Evolutionary conservation across 2,888 invertebrate genomes (phyloP).

Genomic region (Apamea monoglypha): DNA sequence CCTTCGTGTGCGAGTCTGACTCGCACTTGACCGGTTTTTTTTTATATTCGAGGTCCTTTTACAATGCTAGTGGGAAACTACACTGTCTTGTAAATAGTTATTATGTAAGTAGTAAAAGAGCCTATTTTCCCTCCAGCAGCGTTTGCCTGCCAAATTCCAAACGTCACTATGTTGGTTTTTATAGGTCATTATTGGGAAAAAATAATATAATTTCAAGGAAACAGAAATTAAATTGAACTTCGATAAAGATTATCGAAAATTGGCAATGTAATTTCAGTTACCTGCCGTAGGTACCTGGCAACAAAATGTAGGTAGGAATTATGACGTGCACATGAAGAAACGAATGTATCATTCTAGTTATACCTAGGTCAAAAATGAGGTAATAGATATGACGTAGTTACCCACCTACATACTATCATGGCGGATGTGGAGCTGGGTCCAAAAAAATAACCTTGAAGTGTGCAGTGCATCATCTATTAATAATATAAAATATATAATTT

Average conservation of each 20-base stretch:
- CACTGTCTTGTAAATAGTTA: neutral
- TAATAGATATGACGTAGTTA: neutral
- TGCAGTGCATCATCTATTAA: neutral
- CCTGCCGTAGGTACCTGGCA: neutral
- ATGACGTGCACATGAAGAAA: neutral
- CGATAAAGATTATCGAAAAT: conserved; percentile 19
- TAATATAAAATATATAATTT: neutral
- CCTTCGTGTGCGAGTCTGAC: neutral
- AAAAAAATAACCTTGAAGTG: conserved; percentile 11
- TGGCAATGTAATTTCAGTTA: neutral
- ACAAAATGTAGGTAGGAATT: neutral
- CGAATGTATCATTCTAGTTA: neutral
- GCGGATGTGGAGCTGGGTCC: neutral
- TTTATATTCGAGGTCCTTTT: neutral
- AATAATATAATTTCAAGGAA: neutral
- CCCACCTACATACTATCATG: neutral
- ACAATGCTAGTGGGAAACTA: neutral
- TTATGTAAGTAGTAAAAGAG: neutral
- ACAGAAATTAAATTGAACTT: conserved; percentile 5
- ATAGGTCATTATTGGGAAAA: neutral
- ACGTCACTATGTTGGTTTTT: neutral
- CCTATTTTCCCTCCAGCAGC: no score
- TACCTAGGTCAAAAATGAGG: neutral
- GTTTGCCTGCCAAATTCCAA: neutral
- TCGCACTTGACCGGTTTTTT: neutral